These are phyloP conservation scores for Stratiolaelaps scimitus DNA, from an alignment of 1,140 invertebrate genomes.

Conservation along the genomic window DNA sequence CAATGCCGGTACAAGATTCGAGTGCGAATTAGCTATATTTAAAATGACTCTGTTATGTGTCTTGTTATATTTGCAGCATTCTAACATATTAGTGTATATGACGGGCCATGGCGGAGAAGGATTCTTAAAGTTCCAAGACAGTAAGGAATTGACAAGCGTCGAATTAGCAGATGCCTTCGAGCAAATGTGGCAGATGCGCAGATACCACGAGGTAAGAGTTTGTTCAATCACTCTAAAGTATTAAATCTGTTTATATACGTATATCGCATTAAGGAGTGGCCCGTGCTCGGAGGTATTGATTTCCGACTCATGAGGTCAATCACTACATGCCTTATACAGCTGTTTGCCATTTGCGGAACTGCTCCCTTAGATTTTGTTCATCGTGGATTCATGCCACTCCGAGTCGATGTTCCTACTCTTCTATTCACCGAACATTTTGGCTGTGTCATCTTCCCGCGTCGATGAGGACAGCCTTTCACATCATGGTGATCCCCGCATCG, in stretches of 20 bases:
- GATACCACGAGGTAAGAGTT: slow-evolving; percentile 46
- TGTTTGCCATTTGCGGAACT: slow-evolving; percentile 45
- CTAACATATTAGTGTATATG: slow-evolving; percentile 89
- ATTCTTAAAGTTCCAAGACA: slow-evolving; percentile 98
- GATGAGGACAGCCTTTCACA: slow-evolving; percentile 97
- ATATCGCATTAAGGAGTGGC: too few relatives aligned
- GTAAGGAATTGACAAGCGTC: slow-evolving; percentile 96
- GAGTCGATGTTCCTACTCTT: slow-evolving; percentile 97
- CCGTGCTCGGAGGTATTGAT: too few relatives aligned
- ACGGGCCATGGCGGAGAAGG: slow-evolving; percentile 89
- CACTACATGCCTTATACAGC: too few relatives aligned
- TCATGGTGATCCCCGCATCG: slow-evolving; percentile 93
- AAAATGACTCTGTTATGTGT: too few relatives aligned
- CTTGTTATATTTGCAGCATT: slow-evolving; percentile 25
- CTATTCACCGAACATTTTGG: slow-evolving; percentile 94
- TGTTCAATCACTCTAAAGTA: too few relatives aligned
- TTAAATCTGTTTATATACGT: too few relatives aligned
- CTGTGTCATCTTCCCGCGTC: slow-evolving; percentile 88
- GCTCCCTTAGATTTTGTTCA: slow-evolving; percentile 96
- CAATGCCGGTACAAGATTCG: too few relatives aligned
- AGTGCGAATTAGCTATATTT: too few relatives aligned
- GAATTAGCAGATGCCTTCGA: slow-evolving; percentile 96
- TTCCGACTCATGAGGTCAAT: too few relatives aligned
- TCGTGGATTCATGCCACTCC: slow-evolving; percentile 98
- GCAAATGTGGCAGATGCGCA: slow-evolving; percentile 97